Evolutionary conservation across 2,113 vertebrate species (phyloP), one percentile per base, ranked within the genome.

Genomic region (Columba janthina): DNA sequence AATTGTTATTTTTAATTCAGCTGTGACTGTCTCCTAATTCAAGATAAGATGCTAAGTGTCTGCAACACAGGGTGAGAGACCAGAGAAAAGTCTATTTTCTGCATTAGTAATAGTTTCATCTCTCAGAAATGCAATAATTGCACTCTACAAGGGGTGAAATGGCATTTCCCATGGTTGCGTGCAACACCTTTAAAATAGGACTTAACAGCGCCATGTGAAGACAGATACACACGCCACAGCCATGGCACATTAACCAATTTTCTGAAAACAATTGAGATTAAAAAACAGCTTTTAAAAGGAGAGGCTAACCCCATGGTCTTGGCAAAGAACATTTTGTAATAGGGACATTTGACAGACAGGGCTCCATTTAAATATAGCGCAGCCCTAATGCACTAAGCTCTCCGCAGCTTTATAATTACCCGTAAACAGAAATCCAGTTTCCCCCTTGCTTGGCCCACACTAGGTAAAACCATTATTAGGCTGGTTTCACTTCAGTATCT

Each of bases 1-100:
- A 89, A 46, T 13, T 72, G 78, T 76, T 88, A 75, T 97, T 96
- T 92, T 93, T 84, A 83, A 50, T 60, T 80, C 51, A 48, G 58
- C 67, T 73, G 50, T 57, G 80, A 84, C 73, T 78, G 74, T 13
- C 36, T 94, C 83, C 53, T 89, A 85, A 83, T 76, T 78, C 79
- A 96, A 91, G 88, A 29, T 2, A 84, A 57, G 32, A 19, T 46
- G 44, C 42, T 29, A 48, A 83, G 67, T 31, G 71, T 50, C 50
- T 85, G 29, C 34, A 66, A 25, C 36, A 32, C 11, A 32, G 56
- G 42, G 67, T 9, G 54, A 69, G 58, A 78, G 67, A 53, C 73
- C 54, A 22, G 31, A 73, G 53, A 79, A 73, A 57, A 78, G 62
- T 8, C 58, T 62, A 22, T 88, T 82, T 95, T 42, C 64, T 88